phyloP scores from a whole-genome alignment of 2,113 vertebrate genomes.

The Ictalurus furcatus region DNA sequence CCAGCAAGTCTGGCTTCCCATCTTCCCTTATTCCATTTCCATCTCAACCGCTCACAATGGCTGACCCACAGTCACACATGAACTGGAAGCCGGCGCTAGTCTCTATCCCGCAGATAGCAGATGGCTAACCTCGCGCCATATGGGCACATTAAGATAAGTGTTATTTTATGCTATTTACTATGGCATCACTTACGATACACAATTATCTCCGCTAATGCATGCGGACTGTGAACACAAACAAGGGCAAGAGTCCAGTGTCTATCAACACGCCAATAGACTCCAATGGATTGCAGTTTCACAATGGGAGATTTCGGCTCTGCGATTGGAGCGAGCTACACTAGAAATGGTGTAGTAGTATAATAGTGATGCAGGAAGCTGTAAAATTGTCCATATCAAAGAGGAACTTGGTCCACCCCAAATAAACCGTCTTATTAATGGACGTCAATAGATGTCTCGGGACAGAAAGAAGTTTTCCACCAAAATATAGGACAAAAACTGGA shows the following conservation, averaged over 20 bases:
- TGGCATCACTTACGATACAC: background rate
- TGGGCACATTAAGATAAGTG: slow-evolving; percentile 31
- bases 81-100: background rate
- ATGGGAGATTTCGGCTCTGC: background rate
- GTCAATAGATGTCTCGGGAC: background rate
- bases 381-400: background rate
- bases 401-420: background rate
- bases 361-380: background rate
- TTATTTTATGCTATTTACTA: slow-evolving; percentile 32
- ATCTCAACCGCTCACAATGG: slow-evolving; percentile 16
- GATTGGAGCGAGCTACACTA: background rate
- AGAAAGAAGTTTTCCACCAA: background rate
- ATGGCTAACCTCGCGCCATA: slow-evolving; percentile 43
- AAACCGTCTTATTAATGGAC: background rate
- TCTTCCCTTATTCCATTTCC: slow-evolving; percentile 38
- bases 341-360: background rate
- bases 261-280: background rate
- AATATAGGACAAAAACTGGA: background rate
- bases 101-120: slow-evolving; percentile 23
- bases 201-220: background rate
- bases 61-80: slow-evolving; percentile 31
- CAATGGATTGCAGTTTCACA: background rate
- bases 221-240: background rate
- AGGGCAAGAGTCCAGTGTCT: background rate
- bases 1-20: slow-evolving; percentile 36